Evolutionary conservation across 2,113 vertebrate genomes (phyloP).

Genomic region (Pseudorectes ferrugineus): DNA sequence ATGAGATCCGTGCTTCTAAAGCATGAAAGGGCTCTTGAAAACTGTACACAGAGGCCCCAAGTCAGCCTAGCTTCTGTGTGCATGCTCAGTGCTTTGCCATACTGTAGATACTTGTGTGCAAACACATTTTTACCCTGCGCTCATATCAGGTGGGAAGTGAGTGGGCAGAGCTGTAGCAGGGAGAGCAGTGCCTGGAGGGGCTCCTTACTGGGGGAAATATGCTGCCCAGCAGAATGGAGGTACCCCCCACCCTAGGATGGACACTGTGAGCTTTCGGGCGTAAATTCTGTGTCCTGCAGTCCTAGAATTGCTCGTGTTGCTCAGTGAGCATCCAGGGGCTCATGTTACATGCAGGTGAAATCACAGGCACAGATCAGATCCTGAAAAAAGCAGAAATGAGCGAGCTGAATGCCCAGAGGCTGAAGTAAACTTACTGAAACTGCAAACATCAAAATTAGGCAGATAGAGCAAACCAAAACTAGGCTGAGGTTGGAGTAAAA

Average conservation of each 20-base stretch:
- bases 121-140: background rate
- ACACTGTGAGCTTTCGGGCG: background rate
- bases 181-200: background rate
- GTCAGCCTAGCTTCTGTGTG: background rate
- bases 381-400: background rate
- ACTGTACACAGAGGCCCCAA: background rate
- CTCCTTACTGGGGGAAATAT: background rate
- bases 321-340: background rate
- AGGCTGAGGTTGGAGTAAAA: background rate
- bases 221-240: background rate
- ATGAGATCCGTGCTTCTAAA: background rate
- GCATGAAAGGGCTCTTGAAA: background rate
- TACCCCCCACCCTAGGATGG: rapidly evolving
- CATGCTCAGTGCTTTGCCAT: background rate
- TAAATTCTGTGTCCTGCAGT: background rate
- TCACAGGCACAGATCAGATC: background rate
- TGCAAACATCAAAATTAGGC: background rate
- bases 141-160: rapidly evolving
- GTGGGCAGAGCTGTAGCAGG: background rate
- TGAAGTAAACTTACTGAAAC: background rate
- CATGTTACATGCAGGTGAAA: background rate
- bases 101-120: background rate
- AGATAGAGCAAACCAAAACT: background rate
- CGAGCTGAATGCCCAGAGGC: background rate
- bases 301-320: background rate